Percentiles rank a stretch among this genome's conserved stretches.
Conservation (phyloP, 2,113 vertebrate species). For the Furnarius figulus region DNA sequence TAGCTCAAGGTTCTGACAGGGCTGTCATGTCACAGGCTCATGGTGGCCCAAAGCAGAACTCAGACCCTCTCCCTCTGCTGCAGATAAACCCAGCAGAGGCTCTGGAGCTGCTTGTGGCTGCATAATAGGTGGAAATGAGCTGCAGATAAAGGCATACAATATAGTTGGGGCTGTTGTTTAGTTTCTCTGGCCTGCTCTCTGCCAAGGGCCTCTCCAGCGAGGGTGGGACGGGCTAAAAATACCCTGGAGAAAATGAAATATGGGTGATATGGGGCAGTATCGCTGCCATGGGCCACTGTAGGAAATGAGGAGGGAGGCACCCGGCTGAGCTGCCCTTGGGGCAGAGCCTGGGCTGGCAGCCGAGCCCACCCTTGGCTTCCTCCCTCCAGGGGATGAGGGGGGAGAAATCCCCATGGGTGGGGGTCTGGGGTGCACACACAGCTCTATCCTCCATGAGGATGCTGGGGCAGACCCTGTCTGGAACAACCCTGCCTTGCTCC, state of each 20-base stretch:
- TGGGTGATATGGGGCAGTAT: constrained; percentile 29
- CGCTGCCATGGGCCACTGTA: background rate
- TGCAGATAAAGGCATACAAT: constrained; percentile 57
- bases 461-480: accelerated
- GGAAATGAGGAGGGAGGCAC: constrained; percentile 47
- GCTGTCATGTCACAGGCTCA: accelerated
- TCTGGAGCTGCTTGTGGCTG: background rate
- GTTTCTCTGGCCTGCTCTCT: background rate
- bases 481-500: background rate
- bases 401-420: background rate
- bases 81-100: background rate
- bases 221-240: constrained; percentile 63
- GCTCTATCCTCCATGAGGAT: background rate
- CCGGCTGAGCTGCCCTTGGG: background rate
- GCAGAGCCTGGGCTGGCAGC: background rate
- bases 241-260: constrained; percentile 48
- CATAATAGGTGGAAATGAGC: constrained; percentile 72
- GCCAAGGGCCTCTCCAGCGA: background rate
- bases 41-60: background rate
- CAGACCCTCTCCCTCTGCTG: background rate
- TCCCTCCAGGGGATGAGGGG: background rate
- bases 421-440: background rate
- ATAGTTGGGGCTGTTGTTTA: constrained; percentile 13
- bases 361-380: background rate
- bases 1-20: background rate